Percentiles rank a stretch among this genome's conserved stretches.
Evolutionary conservation across 2,113 vertebrate species (phyloP).

Genomic region (Cebidichthys violaceus): DNA sequence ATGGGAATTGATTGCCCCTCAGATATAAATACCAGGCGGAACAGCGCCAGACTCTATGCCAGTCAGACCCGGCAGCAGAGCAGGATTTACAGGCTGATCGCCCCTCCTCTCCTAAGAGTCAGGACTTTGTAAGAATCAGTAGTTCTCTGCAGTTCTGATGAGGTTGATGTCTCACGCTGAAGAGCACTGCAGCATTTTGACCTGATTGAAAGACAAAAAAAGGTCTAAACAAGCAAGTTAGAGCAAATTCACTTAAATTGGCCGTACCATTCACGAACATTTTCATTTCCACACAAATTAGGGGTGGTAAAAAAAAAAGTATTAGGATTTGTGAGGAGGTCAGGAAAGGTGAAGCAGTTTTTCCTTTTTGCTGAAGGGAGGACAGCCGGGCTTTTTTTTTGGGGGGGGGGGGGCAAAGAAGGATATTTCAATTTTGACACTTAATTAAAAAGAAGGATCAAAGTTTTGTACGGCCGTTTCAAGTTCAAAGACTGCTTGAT

Average conservation of each 20-base stretch:
- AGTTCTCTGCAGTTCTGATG: slow-evolving; percentile 31
- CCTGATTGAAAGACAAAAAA: background rate
- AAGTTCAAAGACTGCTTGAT: background rate
- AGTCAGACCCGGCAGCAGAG: slow-evolving; percentile 50
- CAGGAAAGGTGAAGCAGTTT: background rate
- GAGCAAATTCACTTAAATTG: background rate
- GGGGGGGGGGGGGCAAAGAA: background rate
- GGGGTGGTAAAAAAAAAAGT: background rate
- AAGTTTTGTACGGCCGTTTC: background rate
- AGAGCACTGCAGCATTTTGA: slow-evolving; percentile 21
- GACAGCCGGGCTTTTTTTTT: background rate
- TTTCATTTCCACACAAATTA: slow-evolving; percentile 6
- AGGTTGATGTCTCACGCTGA: slow-evolving; percentile 20
- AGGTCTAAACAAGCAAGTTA: background rate
- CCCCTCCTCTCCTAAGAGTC: slow-evolving; percentile 25
- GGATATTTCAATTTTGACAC: background rate
- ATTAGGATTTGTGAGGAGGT: background rate
- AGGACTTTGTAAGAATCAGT: slow-evolving; percentile 42
- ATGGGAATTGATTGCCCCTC: slow-evolving; percentile 67
- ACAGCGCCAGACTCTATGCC: slow-evolving; percentile 26
- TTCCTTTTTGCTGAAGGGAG: background rate
- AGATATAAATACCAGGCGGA: slow-evolving; percentile 66
- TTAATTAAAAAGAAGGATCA: background rate
- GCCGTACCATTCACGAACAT: background rate
- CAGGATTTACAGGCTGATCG: slow-evolving; percentile 55